Conservation (phyloP, 2,113 vertebrate species). For the Beaufortia kweichowensis region DNA sequence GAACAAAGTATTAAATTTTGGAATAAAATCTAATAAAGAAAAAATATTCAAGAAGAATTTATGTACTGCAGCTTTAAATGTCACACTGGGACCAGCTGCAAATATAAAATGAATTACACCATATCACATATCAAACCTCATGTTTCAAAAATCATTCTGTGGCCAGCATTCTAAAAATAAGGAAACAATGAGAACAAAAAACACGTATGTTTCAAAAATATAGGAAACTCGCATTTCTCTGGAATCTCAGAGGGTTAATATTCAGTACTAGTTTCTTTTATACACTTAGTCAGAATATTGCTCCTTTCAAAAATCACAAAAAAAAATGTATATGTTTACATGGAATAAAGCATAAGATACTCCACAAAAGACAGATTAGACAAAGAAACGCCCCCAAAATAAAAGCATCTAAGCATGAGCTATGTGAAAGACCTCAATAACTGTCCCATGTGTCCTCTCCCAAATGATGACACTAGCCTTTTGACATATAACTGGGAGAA, state of each 20-base stretch:
- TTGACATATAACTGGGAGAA: slow-evolving; percentile 50
- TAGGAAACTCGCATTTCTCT: slow-evolving; percentile 20
- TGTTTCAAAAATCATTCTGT: background rate
- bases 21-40: background rate
- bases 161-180: background rate
- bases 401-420: background rate
- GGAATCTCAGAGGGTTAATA: slow-evolving; percentile 55
- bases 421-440: slow-evolving; percentile 8
- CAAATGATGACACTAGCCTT: slow-evolving; percentile 44
- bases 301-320: background rate
- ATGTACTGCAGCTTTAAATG: background rate
- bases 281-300: background rate
- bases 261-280: too few species aligned
- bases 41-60: background rate
- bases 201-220: background rate
- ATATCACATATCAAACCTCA: background rate
- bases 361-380: background rate
- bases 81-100: background rate
- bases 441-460: background rate
- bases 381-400: background rate
- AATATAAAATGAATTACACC: background rate
- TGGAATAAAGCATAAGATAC: background rate
- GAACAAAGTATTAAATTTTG: background rate
- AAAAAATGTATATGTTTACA: too few species aligned
- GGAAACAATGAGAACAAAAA: background rate